Percentiles rank a stretch among this genome's conserved stretches.
phyloP scores from a whole-genome alignment of 2,888 invertebrate genomes.

The Esperia sulphurella region DNA sequence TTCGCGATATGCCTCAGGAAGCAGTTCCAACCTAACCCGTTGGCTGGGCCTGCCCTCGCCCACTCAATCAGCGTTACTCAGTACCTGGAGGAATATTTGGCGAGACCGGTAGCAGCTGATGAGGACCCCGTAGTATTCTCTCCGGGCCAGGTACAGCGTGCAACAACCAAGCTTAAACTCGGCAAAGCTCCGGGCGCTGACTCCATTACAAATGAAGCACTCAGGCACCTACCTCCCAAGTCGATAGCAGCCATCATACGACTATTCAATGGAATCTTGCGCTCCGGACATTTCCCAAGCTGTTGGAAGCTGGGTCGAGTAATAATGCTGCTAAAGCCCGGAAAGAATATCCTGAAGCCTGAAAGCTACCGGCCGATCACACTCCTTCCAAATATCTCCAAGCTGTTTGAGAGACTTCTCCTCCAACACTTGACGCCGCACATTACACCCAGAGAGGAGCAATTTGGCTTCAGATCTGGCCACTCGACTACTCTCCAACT shows the following conservation, averaged over 20 bases:
- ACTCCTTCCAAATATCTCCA: no score
- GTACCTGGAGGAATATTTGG: neutral
- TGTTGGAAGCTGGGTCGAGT: no score
- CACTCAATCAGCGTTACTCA: neutral
- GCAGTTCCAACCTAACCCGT: neutral
- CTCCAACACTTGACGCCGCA: no score
- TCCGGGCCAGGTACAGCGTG: neutral
- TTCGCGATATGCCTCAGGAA: neutral
- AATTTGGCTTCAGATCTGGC: no score
- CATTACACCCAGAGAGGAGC: no score
- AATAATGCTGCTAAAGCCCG: no score
- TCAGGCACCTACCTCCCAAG: neutral
- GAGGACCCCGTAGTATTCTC: neutral
- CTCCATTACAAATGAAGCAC: neutral
- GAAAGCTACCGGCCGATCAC: no score
- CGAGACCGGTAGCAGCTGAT: no score
- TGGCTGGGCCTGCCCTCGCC: no score
- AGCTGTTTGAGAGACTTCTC: no score
- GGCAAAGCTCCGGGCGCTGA: neutral
- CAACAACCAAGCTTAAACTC: neutral
- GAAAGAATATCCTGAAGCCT: no score
- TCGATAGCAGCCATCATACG: neutral
- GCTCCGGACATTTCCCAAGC: neutral
- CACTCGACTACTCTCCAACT: no score
- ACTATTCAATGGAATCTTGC: neutral